Evolutionary conservation across 2,113 vertebrate species (phyloP).

Genomic region (Cephalopterus ornatus): DNA sequence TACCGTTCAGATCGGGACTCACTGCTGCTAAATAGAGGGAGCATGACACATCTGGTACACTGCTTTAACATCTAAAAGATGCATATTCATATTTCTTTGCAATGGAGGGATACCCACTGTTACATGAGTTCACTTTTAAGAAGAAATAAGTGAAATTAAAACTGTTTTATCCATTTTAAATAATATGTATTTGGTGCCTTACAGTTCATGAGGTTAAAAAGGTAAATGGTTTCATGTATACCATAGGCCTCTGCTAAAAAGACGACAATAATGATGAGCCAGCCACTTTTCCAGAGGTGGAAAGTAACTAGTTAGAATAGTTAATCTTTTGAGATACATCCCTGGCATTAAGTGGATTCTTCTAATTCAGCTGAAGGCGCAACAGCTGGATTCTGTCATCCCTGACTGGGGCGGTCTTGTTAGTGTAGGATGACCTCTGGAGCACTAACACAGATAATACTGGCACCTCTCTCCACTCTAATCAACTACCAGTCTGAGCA

Average conservation of each 20-base stretch:
- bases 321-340: slow-evolving; percentile 69
- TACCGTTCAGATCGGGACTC: not conserved
- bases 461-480: slow-evolving; percentile 91
- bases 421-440: slow-evolving; percentile 92
- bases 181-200: slow-evolving; percentile 7
- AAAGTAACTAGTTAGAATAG: slow-evolving; percentile 66
- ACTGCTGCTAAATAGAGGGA: not conserved
- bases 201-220: slow-evolving; percentile 73
- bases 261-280: slow-evolving; percentile 57
- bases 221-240: slow-evolving; percentile 75
- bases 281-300: slow-evolving; percentile 63
- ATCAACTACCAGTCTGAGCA: slow-evolving; percentile 86
- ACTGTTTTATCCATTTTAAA: slow-evolving; percentile 17
- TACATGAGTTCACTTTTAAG: not conserved
- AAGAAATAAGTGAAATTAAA: not conserved
- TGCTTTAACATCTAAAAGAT: not conserved
- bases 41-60: not conserved
- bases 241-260: slow-evolving; percentile 9
- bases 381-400: slow-evolving; percentile 92
- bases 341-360: slow-evolving; percentile 73
- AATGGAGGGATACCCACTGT: not conserved
- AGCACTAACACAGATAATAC: slow-evolving; percentile 93
- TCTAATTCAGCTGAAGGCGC: slow-evolving; percentile 48
- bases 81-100: not conserved
- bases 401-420: slow-evolving; percentile 86